Evolutionary conservation across 2,113 vertebrate genomes (phyloP).

Genomic region (Xiphophorus hellerii): DNA sequence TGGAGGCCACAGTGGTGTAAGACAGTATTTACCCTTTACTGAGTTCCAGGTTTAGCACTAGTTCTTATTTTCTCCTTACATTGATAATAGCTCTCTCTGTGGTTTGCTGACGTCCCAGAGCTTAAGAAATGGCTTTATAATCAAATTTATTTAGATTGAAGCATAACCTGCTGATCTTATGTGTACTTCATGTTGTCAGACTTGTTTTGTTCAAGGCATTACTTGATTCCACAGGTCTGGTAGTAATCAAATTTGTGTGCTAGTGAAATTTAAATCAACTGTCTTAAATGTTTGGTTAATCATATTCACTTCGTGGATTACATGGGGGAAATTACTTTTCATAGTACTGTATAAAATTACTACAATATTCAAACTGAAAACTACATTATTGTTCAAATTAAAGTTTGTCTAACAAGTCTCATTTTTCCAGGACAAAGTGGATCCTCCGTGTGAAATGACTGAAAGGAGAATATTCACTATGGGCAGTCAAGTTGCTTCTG

Average conservation of each 20-base stretch:
- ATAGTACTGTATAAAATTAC: background rate
- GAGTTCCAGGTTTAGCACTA: background rate
- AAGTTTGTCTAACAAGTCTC: background rate
- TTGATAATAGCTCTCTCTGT: background rate
- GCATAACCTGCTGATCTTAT: too few species aligned
- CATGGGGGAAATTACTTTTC: background rate
- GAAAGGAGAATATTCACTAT: constrained; percentile 79
- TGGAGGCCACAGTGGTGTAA: background rate
- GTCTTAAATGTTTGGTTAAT: background rate
- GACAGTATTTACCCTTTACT: too few species aligned
- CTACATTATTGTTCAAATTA: background rate
- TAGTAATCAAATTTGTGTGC: background rate
- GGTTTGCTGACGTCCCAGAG: background rate
- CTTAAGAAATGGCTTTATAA: background rate
- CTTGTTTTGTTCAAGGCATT: background rate
- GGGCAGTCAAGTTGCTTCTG: constrained; percentile 78
- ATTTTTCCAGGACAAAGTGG: constrained; percentile 60
- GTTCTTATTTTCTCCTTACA: background rate
- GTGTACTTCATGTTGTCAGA: background rate
- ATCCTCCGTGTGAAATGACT: constrained; percentile 75
- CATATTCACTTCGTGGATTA: background rate
- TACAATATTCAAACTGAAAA: background rate
- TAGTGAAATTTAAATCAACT: background rate
- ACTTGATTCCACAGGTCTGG: background rate
- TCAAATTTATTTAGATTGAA: too few species aligned